A percentile compares a stretch with the other conserved stretches of the same genome.
These are phyloP conservation scores for Ceratina japonica DNA, from an alignment of 1,140 invertebrate species.

Conservation along the genomic window DNA sequence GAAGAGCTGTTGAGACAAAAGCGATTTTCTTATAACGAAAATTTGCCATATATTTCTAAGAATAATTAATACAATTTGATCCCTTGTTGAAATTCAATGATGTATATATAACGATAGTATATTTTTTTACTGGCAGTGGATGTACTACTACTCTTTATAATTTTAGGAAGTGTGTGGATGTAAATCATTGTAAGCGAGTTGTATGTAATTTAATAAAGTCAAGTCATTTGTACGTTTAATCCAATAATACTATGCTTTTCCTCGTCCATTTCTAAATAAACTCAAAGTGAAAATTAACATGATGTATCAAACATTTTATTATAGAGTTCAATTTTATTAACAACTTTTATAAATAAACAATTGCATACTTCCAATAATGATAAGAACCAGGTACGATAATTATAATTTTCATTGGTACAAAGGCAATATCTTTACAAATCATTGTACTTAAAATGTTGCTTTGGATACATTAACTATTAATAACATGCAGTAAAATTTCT, in stretches of 20 bases:
- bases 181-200: constrained; percentile 61
- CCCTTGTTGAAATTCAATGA: constrained; percentile 46
- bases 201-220: constrained; percentile 61
- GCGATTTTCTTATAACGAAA: constrained; percentile 41
- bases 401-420: constrained; percentile 35
- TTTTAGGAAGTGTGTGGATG: constrained; percentile 63
- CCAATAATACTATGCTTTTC: constrained; percentile 7
- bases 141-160: constrained; percentile 57
- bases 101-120: constrained; percentile 67
- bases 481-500: constrained; percentile 35
- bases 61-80: constrained; percentile 30
- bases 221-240: background rate
- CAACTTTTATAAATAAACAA: constrained; percentile 62
- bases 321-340: constrained; percentile 47
- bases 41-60: constrained; percentile 34
- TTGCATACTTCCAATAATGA: constrained; percentile 49
- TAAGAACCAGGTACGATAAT: constrained; percentile 58
- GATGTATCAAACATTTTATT: constrained; percentile 50
- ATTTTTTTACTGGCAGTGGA: constrained; percentile 64
- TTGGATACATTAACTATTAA: constrained; percentile 12
- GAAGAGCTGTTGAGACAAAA: constrained; percentile 37
- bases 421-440: constrained; percentile 19
- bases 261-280: constrained; percentile 6
- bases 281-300: background rate
- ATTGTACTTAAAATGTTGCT: constrained; percentile 36